These are phyloP conservation scores for Agrenia bidenticulata DNA, from an alignment of 2,888 invertebrate species.

Conservation along the genomic window DNA sequence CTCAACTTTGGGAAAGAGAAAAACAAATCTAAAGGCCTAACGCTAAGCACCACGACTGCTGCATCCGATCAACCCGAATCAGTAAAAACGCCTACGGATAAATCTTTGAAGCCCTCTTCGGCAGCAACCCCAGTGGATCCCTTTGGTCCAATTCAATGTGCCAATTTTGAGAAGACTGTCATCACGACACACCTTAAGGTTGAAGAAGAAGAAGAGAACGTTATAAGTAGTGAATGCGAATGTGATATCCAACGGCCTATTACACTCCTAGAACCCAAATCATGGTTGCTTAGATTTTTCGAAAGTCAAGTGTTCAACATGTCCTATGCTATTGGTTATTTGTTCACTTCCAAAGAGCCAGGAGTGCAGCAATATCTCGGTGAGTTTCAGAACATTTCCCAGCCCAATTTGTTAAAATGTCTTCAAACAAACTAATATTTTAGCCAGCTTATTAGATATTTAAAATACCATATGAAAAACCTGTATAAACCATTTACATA, in stretches of 20 bases:
- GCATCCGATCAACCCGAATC: conserved; percentile 23
- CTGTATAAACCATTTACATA: no score
- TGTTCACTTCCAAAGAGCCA: conserved; percentile 96
- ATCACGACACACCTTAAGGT: conserved; percentile 1
- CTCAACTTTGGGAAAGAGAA: conserved; percentile 47
- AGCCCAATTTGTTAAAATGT: not conserved
- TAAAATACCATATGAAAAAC: no score
- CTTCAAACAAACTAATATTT: conserved; percentile 14
- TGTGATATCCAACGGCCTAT: conserved; percentile 15
- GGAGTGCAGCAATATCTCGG: conserved; percentile 96
- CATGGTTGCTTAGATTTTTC: conserved; percentile 78
- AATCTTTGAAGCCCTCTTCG: conserved; percentile 4
- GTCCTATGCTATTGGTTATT: conserved; percentile 96
- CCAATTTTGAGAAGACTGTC: conserved; percentile 26
- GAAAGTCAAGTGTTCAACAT: conserved; percentile 98
- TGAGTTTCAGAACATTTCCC: conserved; percentile 58
- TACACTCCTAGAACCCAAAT: conserved; percentile 53
- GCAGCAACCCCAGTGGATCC: conserved; percentile 1
- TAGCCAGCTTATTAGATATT: no score
- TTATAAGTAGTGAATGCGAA: not conserved
- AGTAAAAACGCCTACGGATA: conserved; percentile 28
- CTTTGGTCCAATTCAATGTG: conserved; percentile 24
- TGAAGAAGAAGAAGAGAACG: conserved; percentile 23
- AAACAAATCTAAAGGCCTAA: conserved; percentile 34
- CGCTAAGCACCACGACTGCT: conserved; percentile 9